Conservation (phyloP, 2,113 vertebrate genomes). For the Eonycteris spelaea region DNA sequence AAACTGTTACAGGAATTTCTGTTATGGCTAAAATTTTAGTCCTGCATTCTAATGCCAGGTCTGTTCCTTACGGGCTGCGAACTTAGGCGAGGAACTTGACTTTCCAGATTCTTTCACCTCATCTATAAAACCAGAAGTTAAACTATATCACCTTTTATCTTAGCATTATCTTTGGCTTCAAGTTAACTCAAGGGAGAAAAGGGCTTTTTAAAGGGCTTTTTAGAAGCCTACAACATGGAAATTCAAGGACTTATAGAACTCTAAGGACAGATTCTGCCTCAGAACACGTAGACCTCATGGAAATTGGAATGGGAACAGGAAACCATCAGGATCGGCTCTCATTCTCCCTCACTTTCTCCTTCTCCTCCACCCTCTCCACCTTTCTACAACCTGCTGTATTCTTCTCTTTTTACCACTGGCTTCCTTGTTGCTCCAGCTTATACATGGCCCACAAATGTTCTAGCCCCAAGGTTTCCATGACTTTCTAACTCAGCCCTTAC, state of each 20-base stretch:
- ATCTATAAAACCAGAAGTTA: not conserved
- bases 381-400: not conserved
- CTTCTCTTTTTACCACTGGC: not conserved
- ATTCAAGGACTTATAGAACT: not conserved
- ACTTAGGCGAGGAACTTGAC: not conserved
- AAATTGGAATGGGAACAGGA: not conserved
- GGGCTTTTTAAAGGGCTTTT: no score
- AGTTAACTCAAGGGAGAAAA: not conserved
- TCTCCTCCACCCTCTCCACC: not conserved
- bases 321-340: not conserved
- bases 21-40: not conserved
- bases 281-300: not conserved
- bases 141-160: not conserved
- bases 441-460: not conserved
- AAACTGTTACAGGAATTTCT: slow-evolving; percentile 11
- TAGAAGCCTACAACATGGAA: not conserved
- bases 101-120: not conserved
- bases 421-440: not conserved
- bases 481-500: not conserved
- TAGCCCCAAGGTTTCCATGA: not conserved
- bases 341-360: not conserved
- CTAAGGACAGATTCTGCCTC: not conserved
- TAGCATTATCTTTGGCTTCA: not conserved
- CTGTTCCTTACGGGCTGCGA: not conserved
- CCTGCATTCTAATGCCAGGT: not conserved